Evolutionary conservation across 2,113 vertebrate species (phyloP), one percentile per base, ranked within the genome.

Genomic region (Pangasianodon hypophthalmus): DNA sequence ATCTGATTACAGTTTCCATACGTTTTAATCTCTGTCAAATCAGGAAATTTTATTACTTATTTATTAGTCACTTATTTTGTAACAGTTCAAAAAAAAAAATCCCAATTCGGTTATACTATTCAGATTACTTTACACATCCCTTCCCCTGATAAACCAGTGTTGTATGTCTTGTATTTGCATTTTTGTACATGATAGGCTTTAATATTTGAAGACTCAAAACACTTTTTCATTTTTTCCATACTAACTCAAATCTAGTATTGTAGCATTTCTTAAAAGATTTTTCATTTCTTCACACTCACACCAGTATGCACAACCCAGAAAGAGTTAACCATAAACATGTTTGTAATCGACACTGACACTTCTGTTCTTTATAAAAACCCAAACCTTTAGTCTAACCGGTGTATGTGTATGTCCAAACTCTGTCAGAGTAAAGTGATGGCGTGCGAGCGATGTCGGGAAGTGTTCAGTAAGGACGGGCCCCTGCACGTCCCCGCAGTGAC

Each of bases 381-480:
- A 24, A 2, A 83, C n/a, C 1, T 32, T 32, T 58, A 37, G 21
- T 58, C 52, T 83, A 10, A 58, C 9, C 37, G 50, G 29, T 82
- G 44, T n/a, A 1, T 80, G 41, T 80, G 54, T 9, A 44, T 81
- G 2, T 10, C 24, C 9, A 48, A 32, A 64, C 84, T 48, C 48
- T 52, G 48, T 37, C 92, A 99, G 98, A 96, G 96, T 90, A 99
- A 98, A 93, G 97, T 99, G 81, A 97, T 97, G 96, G 95, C 97
- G 26, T 99, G 98, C 91, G 98, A 98, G 89, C 97, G 96, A 92
- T 99, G 98, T 94, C 97, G 96, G 86, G 98, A 98, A 93, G 95
- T 99, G 92, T 99, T 99, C 96, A 97, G 96, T 93, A 97, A 97
- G 90, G 96, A 97, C 37, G 98, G 97, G 0, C 88, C 97, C 32